Percentiles rank a stretch among this genome's conserved stretches.
Evolutionary conservation across 2,113 vertebrate species (phyloP).

Genomic region (Podocnemis expansa): DNA sequence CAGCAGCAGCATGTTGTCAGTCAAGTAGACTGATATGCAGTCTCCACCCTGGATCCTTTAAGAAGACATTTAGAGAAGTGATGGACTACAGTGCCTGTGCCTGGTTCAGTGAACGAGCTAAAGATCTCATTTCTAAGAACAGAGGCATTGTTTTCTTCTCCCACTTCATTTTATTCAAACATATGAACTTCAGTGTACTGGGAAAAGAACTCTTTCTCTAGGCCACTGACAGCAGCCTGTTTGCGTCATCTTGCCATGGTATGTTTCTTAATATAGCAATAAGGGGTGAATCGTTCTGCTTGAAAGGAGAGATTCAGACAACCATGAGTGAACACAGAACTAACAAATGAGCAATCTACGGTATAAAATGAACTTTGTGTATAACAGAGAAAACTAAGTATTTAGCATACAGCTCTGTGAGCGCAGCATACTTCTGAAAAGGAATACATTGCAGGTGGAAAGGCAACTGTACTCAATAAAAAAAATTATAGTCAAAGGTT

Average conservation of each 20-base stretch:
- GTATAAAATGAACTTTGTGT: background rate
- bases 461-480: too few species aligned
- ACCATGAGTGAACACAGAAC: background rate
- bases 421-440: too few species aligned
- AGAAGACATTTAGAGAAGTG: conserved; percentile 32
- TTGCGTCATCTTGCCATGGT: background rate
- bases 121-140: conserved; percentile 52
- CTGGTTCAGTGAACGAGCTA: conserved; percentile 55
- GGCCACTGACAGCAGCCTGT: conserved; percentile 17
- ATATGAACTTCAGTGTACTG: conserved; percentile 1
- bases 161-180: conserved; percentile 48
- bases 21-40: conserved; percentile 4
- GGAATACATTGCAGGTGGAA: too few species aligned
- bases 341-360: background rate
- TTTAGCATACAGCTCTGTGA: too few species aligned
- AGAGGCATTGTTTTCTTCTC: conserved; percentile 33
- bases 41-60: conserved; percentile 47
- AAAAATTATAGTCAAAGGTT: too few species aligned
- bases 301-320: background rate
- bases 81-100: conserved; percentile 42
- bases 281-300: background rate
- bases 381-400: background rate
- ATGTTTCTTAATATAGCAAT: background rate
- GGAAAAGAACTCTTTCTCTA: conserved; percentile 22
- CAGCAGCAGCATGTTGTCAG: conserved; percentile 5